These are phyloP conservation scores for Polyergus mexicanus DNA, from an alignment of 1,140 invertebrate species.

Conservation along the genomic window DNA sequence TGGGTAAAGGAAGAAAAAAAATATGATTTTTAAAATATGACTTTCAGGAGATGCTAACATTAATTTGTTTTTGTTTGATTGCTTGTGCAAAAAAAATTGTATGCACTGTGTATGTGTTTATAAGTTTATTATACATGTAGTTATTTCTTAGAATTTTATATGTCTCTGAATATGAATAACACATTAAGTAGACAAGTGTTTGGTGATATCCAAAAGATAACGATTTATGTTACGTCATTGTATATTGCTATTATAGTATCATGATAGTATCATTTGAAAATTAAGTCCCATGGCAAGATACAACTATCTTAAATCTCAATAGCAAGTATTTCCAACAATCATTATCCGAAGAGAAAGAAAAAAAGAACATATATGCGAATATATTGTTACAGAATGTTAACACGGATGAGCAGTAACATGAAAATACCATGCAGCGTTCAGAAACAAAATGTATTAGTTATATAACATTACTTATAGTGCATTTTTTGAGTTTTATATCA, in stretches of 20 bases:
- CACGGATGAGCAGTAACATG: background rate
- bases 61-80: too few species aligned
- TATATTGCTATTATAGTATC: too few species aligned
- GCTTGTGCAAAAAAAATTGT: background rate
- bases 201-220: too few species aligned
- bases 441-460: background rate
- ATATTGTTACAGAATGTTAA: conserved; percentile 50
- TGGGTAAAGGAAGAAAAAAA: background rate
- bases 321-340: background rate
- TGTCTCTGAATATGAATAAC: background rate
- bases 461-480: background rate
- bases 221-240: too few species aligned
- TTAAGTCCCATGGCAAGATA: too few species aligned
- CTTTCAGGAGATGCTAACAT: background rate
- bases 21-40: background rate
- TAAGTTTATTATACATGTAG: too few species aligned
- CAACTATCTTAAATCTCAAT: background rate
- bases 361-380: conserved; percentile 34
- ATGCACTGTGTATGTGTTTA: background rate
- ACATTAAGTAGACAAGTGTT: too few species aligned
- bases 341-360: background rate
- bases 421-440: background rate
- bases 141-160: background rate
- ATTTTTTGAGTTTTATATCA: background rate
- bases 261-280: too few species aligned